phyloP scores from a whole-genome alignment of 2,113 vertebrate species.

The Panurus biarmicus region DNA sequence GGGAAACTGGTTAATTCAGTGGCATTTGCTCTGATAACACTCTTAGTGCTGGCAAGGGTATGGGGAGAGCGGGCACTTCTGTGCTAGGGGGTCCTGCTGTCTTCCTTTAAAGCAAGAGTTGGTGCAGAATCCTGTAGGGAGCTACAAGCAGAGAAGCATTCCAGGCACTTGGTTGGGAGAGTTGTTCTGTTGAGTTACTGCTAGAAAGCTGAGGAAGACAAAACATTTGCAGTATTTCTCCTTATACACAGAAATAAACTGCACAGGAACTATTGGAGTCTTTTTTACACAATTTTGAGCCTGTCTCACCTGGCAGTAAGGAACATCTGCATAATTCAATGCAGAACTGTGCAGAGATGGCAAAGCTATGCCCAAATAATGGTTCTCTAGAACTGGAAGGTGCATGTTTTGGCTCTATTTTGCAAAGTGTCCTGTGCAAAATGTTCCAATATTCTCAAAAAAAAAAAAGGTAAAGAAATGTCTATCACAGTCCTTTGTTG shows the following conservation, averaged over 20 bases:
- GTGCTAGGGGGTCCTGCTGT: not conserved
- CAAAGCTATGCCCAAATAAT: not conserved
- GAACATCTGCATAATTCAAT: not conserved
- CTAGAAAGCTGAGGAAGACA: not conserved
- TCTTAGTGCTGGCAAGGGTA: not conserved
- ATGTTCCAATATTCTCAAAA: not conserved
- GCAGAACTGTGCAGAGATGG: not conserved
- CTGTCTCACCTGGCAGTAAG: not conserved
- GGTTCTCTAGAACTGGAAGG: not conserved
- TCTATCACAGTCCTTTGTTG: not conserved
- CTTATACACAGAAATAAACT: not conserved
- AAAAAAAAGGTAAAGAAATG: not conserved
- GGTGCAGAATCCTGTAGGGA: not conserved
- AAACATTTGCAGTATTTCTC: not conserved
- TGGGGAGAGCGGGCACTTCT: not conserved
- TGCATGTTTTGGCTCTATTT: not conserved
- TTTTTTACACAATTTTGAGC: not conserved
- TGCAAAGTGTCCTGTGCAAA: not conserved
- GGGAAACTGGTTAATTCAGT: not conserved
- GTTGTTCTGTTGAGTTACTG: not conserved
- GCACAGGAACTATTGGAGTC: not conserved
- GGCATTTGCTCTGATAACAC: not conserved
- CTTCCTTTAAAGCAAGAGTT: not conserved
- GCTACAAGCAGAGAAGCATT: not conserved
- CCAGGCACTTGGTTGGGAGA: not conserved